Conservation (phyloP, 2,797 vertebrate species). For the Nyctibius grandis region DNA sequence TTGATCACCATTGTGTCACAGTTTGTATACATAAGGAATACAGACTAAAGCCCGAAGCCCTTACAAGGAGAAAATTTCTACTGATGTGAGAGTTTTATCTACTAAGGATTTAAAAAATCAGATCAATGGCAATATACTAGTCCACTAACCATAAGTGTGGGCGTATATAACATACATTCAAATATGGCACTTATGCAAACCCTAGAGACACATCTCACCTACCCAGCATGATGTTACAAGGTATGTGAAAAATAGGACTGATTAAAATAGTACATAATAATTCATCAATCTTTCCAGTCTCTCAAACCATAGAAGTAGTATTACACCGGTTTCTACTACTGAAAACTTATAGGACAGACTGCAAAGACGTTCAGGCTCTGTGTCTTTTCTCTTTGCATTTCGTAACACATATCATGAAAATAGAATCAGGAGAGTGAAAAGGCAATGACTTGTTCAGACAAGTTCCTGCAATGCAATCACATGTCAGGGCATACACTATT, state of each 20-base stretch:
- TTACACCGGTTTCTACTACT: background rate
- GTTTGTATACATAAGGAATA: background rate
- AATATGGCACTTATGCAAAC: background rate
- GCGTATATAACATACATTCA: background rate
- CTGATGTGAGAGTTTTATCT: background rate
- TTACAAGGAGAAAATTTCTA: background rate
- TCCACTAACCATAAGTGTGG: background rate
- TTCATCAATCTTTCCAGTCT: background rate
- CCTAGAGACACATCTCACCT: background rate
- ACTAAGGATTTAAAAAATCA: background rate
- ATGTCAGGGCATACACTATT: background rate
- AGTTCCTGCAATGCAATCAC: background rate
- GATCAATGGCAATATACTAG: background rate
- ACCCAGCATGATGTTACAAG: background rate
- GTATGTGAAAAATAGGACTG: background rate
- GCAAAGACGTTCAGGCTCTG: background rate
- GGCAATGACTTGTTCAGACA: background rate
- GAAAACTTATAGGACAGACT: background rate
- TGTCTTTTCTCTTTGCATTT: background rate
- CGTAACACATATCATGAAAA: background rate
- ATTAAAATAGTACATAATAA: background rate
- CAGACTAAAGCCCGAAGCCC: conserved; percentile 15
- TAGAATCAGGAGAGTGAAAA: background rate
- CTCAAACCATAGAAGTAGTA: background rate
- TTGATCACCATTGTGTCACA: background rate